phyloP scores from a whole-genome alignment of 2,113 vertebrate genomes.

The Merops nubicus region DNA sequence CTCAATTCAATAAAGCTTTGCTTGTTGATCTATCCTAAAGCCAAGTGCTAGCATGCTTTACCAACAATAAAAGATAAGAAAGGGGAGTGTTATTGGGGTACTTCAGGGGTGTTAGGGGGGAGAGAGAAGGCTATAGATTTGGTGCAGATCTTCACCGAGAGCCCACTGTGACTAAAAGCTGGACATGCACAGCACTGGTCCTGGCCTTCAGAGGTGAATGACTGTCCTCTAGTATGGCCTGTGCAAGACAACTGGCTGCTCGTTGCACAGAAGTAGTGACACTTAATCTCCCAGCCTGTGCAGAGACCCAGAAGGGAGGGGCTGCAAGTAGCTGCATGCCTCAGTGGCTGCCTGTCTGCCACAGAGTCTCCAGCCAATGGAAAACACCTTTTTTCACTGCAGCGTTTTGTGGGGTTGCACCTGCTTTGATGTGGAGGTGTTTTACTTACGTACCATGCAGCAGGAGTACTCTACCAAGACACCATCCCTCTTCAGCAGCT shows the following conservation, averaged over 20 bases:
- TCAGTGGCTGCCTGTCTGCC: background rate
- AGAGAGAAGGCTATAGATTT: rapidly evolving
- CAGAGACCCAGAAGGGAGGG: no score
- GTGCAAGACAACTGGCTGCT: background rate
- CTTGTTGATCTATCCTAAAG: background rate
- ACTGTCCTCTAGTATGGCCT: rapidly evolving
- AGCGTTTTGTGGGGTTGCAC: rapidly evolving
- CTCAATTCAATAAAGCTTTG: slow-evolving; percentile 59
- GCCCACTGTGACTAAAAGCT: background rate
- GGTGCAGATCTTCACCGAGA: background rate
- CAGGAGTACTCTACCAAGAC: background rate
- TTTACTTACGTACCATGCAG: rapidly evolving
- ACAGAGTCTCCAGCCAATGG: background rate
- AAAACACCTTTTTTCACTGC: background rate
- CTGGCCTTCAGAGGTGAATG: background rate
- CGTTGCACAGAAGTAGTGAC: rapidly evolving
- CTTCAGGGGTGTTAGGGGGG: no score
- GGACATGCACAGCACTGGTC: rapidly evolving
- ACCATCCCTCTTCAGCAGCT: background rate
- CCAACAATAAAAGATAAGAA: background rate
- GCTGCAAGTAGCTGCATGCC: no score
- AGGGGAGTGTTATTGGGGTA: background rate
- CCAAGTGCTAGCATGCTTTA: background rate
- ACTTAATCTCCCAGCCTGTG: background rate
- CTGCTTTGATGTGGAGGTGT: background rate